Base-by-base conservation (phyloP, 2,888 invertebrate species). In the Alsophila aescularia region DNA sequence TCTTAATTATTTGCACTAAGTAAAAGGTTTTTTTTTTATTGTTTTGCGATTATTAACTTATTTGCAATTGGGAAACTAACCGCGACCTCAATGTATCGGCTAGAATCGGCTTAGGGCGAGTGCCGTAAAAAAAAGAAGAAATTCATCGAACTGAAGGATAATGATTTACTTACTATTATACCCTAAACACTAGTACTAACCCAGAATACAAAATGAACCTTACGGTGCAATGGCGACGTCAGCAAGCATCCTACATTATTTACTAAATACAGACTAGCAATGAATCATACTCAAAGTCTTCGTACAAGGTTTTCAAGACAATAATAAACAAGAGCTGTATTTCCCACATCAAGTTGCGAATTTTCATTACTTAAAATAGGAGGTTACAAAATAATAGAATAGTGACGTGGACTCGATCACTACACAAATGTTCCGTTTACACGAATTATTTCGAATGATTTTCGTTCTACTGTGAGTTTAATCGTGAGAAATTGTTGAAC, bases 221-320 rank as follows among this genome's bases (percentile, higher is more conserved):
- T 27, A 48, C 43, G 49, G 47, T 51, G 24, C 48, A 31, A 41
- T 31, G 14, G 21, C 15, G 24, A 39, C 35, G 34, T 40, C 52
- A 27, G 40, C 44, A 45, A 45, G 34, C 36, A 14, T 41, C 47
- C 41, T 47, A 45, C 36, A 41, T 47, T 31, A 36, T 47, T 47
- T 41, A 35, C 13, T 18, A 14, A n/a, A 18, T 21, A 39, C 34
- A 18, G 31, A 39, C 34, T 36, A 32, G 32, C 10, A 32, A 45
- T 58, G 52, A 57, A 52, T 49, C 44, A 58, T 37, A 18, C 14
- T 27, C 13, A 31, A 42, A 52, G 44, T 48, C 41, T 42, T 41
- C 35, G 49, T 57, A 59, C 57, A 62, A 57, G 59, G 54, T 14
- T 44, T 43, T 16, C 21, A 21, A 42, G 15, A 54, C 53, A 57